A percentile compares a stretch with the other conserved stretches of the same genome.
phyloP scores from a whole-genome alignment of 1,140 invertebrate species.

The Nebria ingens region DNA sequence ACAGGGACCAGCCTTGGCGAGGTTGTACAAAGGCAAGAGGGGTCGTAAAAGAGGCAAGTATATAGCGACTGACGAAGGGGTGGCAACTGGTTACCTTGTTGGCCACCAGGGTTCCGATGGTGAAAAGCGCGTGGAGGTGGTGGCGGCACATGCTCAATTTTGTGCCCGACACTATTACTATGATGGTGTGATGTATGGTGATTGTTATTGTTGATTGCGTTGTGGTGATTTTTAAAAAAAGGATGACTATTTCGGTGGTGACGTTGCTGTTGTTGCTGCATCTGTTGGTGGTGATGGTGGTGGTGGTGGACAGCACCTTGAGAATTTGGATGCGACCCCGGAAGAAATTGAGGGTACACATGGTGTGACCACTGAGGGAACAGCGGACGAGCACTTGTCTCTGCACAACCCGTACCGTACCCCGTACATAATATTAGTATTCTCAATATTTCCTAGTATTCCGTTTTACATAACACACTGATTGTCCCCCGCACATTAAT shows the following conservation, averaged over 20 bases:
- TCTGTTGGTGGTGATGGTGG: constrained; percentile 45
- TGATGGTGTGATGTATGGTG: constrained; percentile 32
- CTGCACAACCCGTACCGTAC: constrained; percentile 9
- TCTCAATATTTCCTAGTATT: too few relatives aligned
- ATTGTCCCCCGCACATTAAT: too few relatives aligned
- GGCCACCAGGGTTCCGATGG: constrained; percentile 53
- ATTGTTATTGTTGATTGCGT: constrained; percentile 36
- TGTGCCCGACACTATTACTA: constrained; percentile 12
- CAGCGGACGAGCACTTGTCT: constrained; percentile 51
- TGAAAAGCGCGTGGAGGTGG: constrained; percentile 38
- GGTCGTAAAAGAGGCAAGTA: too few relatives aligned
- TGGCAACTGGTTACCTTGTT: constrained; percentile 42
- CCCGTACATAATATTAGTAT: too few relatives aligned
- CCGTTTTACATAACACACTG: too few relatives aligned
- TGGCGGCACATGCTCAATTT: constrained; percentile 39
- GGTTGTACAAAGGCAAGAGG: too few relatives aligned
- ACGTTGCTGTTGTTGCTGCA: constrained; percentile 46
- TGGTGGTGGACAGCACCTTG: constrained; percentile 37
- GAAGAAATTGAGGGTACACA: constrained; percentile 83
- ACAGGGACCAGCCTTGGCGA: too few relatives aligned
- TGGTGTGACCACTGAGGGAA: constrained; percentile 88
- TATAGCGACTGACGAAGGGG: neutral
- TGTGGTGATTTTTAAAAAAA: constrained; percentile 39
- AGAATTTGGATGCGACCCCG: constrained; percentile 68
- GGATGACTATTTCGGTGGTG: constrained; percentile 43